phyloP scores from a whole-genome alignment of 1,140 invertebrate species.

The Heterodera carotae region DNA sequence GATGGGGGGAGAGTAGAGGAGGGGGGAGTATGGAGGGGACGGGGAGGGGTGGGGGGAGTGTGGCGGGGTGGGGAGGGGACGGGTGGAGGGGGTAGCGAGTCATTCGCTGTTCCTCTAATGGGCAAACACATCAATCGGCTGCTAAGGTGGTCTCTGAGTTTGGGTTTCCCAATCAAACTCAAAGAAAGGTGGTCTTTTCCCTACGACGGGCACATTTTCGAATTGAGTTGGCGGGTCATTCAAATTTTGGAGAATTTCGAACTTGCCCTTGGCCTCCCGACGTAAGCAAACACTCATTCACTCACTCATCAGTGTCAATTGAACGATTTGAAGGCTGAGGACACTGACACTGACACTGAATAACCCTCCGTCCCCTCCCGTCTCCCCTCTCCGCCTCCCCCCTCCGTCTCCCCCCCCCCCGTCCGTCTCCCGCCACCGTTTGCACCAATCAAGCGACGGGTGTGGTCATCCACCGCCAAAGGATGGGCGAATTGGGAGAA shows the following conservation, averaged over 20 bases:
- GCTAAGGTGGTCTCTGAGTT: no score
- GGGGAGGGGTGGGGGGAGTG: not conserved
- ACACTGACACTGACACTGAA: not conserved
- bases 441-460: not conserved
- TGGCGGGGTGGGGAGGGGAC: not conserved
- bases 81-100: no score
- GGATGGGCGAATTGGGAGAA: not conserved
- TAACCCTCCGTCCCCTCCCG: no score
- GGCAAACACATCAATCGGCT: no score
- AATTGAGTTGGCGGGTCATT: slow-evolving; percentile 6
- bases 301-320: not conserved
- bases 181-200: not conserved
- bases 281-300: slow-evolving; percentile 12
- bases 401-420: no score
- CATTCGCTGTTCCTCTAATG: no score
- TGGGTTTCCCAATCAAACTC: no score
- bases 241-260: not conserved
- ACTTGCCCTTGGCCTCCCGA: not conserved
- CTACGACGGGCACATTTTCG: not conserved
- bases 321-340: not conserved
- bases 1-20: no score
- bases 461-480: not conserved
- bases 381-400: no score
- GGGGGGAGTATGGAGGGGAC: no score
- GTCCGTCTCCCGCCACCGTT: no score